Base-by-base conservation (phyloP, 2,797 vertebrate genomes). In the Adelosebastes latens region DNA sequence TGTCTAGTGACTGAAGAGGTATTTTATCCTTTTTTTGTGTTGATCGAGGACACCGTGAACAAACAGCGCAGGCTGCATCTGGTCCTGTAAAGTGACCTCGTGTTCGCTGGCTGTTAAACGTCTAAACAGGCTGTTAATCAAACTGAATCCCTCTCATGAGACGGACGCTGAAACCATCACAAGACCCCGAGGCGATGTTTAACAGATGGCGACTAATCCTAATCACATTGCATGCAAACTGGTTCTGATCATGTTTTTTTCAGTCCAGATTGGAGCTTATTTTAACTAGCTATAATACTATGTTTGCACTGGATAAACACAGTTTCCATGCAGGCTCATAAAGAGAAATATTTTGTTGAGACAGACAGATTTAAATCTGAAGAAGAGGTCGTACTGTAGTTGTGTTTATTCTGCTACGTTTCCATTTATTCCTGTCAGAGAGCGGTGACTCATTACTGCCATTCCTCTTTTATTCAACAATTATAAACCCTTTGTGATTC, bases 131-230 rank as follows among this genome's bases (percentile, higher is more conserved):
- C 73, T 32, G 10, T 56, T 42, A 52, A 72, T 75, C 62, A 66
- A 34, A 53, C n/a, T 46, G 36, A 76, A 71, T 67, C 55, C 20
- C 55, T 59, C 20, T 36, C 27, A 36, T 64, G 56, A 60, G 55
- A 49, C 8, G 64, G 55, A 49, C 6, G 68, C 27, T 5, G 29
- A 71, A 66, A 76, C 49, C 4, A 69, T 66, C 67, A 70, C 7
- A 46, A 55, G 61, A 20, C 31, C 31, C 66, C 14, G 0, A 3
- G 16, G 12, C 53, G 29, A 20, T 32, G 29, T 64, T 59, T 12
- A 16, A 65, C 64, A 77, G 65, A 74, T 60, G 61, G 55, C 25
- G 22, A 53, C 56, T 61, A 20, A 80, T 77, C 24, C 11, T 27
- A 29, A 59, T 72, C 73, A 53, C n/a, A 14, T 7, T 65, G 34